Evolutionary conservation across 2,797 vertebrate species (phyloP), one percentile per base, ranked within the genome.

Genomic region (Knipowitschia caucasica): DNA sequence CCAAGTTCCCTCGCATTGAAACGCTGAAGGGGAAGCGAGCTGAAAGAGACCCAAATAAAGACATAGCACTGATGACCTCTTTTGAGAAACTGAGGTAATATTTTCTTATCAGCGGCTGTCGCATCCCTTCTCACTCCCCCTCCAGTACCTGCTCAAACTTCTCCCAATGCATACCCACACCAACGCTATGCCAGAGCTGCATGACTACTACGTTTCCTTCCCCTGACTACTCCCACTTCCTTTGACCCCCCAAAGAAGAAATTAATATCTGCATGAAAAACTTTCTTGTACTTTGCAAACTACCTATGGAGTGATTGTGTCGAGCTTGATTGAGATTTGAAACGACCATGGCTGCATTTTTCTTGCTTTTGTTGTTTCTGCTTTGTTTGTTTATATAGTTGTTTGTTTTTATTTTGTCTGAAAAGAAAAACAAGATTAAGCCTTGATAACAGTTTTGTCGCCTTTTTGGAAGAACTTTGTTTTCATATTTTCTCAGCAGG

Each of bases 61-160:
- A 97, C 89, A 91, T 95, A 83, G 88, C 93, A 82, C 92, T 94
- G 92, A 94, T 95, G 91, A 92, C 92, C 91, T 94, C 95, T 91
- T 97, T 95, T 92, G 95, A 99, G 89, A 99, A 98, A 94, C 94
- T 97, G 94, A 99, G 97, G 97, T 99, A 99, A 99, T 98, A 93
- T 92, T 94, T 92, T 92, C 93, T 93, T 93, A 92, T 91, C 91
- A 91, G 92, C 92, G 93, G 91, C 93, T 91, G 91, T 89, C 90
- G 88, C 89, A 89, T 86, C 89, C 92, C 90, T 88, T 89, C 90
- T 91, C 89, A 81, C 89, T 86, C 44, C 80, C 24, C 85, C 86
- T 89, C 87, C 83, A 89, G 84, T 87, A 90, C 91, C 92, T 92
- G 88, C 89, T 91, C 89, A 93, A 89, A 90, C 89, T 89, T 81